Conservation (phyloP, 2,113 vertebrate species). For the Apus apus region DNA sequence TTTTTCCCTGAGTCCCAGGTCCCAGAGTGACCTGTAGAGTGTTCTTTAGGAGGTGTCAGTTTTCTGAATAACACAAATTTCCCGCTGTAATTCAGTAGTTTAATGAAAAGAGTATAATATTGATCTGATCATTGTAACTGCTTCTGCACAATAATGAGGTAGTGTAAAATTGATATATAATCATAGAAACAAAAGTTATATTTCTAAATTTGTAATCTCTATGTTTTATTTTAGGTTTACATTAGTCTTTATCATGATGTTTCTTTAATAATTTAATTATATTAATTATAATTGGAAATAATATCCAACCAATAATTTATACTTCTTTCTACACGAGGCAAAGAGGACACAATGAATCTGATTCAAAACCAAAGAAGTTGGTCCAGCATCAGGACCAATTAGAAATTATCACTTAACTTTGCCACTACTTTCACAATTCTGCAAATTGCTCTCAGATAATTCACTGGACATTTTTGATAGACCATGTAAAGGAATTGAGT, state of each 20-base stretch:
- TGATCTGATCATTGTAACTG: neutral
- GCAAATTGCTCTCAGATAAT: neutral
- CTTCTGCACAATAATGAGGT: neutral
- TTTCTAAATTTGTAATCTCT: neutral
- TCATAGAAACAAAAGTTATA: neutral
- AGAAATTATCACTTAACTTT: neutral
- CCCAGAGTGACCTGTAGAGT: neutral
- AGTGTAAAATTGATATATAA: neutral
- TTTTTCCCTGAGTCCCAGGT: neutral
- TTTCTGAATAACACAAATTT: neutral
- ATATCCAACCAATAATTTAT: neutral
- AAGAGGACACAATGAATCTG: neutral
- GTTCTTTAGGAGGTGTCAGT: neutral
- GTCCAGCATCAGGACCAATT: neutral
- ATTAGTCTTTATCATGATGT: neutral
- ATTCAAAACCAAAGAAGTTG: neutral
- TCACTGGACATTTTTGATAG: neutral
- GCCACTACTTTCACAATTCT: neutral
- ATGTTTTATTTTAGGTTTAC: neutral
- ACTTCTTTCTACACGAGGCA: neutral
- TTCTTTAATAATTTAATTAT: neutral
- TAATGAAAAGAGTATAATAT: neutral
- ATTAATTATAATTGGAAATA: neutral
- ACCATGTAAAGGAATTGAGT: neutral
- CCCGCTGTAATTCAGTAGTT: neutral